Evolutionary conservation across 2,888 invertebrate genomes (phyloP).

Genomic region (Atethmia centrago): DNA sequence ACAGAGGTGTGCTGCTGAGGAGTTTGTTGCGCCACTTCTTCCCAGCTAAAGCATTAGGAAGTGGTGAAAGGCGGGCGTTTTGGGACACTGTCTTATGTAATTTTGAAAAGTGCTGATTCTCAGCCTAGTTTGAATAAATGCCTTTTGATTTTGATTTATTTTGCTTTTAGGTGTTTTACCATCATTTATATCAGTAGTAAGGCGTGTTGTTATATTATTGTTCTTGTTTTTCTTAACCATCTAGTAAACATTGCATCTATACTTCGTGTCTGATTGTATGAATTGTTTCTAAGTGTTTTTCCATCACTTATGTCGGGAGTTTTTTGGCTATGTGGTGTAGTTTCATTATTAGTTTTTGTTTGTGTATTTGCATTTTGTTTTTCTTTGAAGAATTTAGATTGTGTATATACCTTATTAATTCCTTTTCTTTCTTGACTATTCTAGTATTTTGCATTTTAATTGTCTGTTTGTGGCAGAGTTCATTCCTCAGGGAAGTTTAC

Average conservation of each 20-base stretch:
- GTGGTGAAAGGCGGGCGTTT: too few relatives aligned
- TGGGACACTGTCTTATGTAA: too few relatives aligned
- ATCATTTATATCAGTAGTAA: slow-evolving; percentile 63
- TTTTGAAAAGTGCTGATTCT: too few relatives aligned
- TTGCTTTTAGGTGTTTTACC: slow-evolving; percentile 18
- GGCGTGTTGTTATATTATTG: slow-evolving; percentile 29
- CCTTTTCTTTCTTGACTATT: background rate
- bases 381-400: background rate
- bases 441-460: background rate
- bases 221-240: background rate
- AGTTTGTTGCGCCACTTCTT: too few relatives aligned
- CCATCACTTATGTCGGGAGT: slow-evolving; percentile 63
- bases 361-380: background rate
- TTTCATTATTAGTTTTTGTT: slow-evolving; percentile 7
- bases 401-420: background rate
- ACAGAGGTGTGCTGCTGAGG: too few relatives aligned
- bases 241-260: background rate
- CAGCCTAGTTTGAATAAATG: too few relatives aligned
- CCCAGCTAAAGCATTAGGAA: too few relatives aligned
- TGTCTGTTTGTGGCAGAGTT: background rate
- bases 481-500: background rate
- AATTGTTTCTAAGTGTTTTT: background rate
- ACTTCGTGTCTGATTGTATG: background rate
- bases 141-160: too few relatives aligned
- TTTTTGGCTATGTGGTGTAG: background rate